Conservation (phyloP, 2,888 invertebrate species). For the Silvanus unidentatus region DNA sequence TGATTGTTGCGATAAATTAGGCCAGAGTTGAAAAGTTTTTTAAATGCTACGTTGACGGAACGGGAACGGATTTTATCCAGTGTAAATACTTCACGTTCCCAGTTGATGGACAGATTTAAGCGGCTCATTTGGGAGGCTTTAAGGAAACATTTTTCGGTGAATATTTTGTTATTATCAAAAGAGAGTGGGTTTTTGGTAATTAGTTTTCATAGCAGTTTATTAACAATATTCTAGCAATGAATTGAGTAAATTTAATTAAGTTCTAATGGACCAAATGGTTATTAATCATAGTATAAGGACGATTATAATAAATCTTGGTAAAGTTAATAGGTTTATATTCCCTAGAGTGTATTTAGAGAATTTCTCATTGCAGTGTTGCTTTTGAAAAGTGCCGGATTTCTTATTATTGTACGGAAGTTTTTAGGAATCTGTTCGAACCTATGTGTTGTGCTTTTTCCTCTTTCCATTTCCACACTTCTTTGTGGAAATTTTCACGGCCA, state of each 20-base stretch:
- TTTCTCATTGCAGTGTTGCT: too few relatives aligned
- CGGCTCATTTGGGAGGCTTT: constrained; percentile 76
- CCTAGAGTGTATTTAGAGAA: too few relatives aligned
- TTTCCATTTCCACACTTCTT: constrained; percentile 95
- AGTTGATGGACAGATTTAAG: constrained; percentile 90
- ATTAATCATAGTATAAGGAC: too few relatives aligned
- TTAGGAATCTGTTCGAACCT: constrained; percentile 43
- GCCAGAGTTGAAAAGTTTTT: constrained; percentile 53
- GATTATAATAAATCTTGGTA: too few relatives aligned
- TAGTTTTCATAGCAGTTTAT: too few relatives aligned
- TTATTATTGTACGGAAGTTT: background rate
- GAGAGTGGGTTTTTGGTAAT: background rate
- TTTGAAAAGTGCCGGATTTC: too few relatives aligned
- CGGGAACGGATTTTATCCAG: constrained; percentile 87
- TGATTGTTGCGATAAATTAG: constrained; percentile 90
- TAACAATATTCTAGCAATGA: too few relatives aligned
- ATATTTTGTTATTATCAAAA: too few relatives aligned
- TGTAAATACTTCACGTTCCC: constrained; percentile 91
- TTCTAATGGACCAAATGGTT: too few relatives aligned
- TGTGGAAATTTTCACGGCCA: constrained; percentile 89
- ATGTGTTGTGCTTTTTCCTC: constrained; percentile 52
- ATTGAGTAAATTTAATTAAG: too few relatives aligned
- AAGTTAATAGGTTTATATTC: too few relatives aligned
- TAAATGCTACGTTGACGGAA: constrained; percentile 93
- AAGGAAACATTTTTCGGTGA: constrained; percentile 29